Conservation (phyloP, 2,888 invertebrate species). For the Platycheirus rosarum region DNA sequence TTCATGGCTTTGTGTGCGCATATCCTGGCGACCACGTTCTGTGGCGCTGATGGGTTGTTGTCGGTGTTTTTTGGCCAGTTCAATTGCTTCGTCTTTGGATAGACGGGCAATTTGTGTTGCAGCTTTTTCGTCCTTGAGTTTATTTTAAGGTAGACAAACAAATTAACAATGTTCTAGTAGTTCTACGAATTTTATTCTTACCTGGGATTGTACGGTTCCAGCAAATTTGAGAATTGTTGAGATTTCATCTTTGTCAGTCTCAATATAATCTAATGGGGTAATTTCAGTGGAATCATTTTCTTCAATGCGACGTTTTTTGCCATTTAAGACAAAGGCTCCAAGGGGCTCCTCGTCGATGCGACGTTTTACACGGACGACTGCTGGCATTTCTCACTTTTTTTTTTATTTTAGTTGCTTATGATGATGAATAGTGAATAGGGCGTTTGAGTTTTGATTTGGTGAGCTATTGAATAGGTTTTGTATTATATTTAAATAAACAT, state of each 20-base stretch:
- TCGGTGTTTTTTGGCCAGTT: slow-evolving; percentile 83
- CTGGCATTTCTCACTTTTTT: slow-evolving; percentile 80
- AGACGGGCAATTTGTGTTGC: slow-evolving; percentile 83
- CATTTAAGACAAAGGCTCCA: slow-evolving; percentile 88
- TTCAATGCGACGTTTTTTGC: slow-evolving; percentile 87
- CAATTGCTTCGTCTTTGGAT: slow-evolving; percentile 83
- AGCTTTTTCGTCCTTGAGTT: slow-evolving; percentile 83
- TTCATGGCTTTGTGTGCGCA: slow-evolving; percentile 83
- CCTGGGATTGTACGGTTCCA: slow-evolving; percentile 88
- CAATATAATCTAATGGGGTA: slow-evolving; percentile 35
- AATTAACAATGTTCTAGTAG: not conserved
- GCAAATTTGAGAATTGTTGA: slow-evolving; percentile 88
- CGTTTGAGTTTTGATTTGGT: too few relatives aligned
- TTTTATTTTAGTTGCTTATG: not conserved
- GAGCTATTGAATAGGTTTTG: too few relatives aligned
- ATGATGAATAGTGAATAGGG: not conserved
- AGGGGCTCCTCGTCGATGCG: slow-evolving; percentile 88
- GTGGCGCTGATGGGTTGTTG: slow-evolving; percentile 81
- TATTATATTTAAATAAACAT: slow-evolving; percentile 13
- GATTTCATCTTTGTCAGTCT: slow-evolving; percentile 82
- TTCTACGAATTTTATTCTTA: slow-evolving; percentile 77
- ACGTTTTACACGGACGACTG: slow-evolving; percentile 89
- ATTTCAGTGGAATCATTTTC: slow-evolving; percentile 64
- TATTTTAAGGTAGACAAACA: not conserved
- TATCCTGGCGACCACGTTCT: slow-evolving; percentile 83